phyloP scores from a whole-genome alignment of 2,797 vertebrate species.

The Falco biarmicus region DNA sequence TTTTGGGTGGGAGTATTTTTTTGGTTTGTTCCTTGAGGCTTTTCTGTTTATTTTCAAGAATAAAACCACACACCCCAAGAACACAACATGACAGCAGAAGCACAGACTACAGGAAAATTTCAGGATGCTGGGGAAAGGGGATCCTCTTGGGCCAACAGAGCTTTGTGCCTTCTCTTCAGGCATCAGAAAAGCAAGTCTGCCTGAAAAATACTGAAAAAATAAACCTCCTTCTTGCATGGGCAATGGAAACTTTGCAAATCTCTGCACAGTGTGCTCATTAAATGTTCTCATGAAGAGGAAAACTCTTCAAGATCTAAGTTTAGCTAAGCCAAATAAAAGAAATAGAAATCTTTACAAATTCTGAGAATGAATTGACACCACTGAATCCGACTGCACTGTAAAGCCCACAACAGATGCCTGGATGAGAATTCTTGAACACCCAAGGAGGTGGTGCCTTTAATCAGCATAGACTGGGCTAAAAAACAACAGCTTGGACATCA shows the following conservation, averaged over 20 bases:
- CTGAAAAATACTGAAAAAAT: background rate
- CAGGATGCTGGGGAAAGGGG: background rate
- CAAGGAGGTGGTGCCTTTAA: background rate
- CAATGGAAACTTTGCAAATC: background rate
- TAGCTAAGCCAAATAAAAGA: background rate
- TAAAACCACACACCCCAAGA: background rate
- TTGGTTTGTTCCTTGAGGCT: background rate
- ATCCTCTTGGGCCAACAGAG: background rate
- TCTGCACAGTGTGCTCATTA: background rate
- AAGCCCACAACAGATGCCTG: background rate
- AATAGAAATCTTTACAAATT: background rate
- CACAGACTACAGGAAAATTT: background rate
- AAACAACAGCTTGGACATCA: background rate
- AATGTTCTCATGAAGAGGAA: background rate
- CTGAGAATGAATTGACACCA: background rate
- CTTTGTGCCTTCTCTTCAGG: background rate
- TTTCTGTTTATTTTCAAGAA: background rate
- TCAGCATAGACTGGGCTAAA: background rate
- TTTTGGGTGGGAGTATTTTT: too few relatives aligned
- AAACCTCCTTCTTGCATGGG: background rate
- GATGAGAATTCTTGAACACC: background rate
- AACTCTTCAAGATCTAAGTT: background rate
- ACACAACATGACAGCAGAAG: background rate
- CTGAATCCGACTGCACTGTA: background rate
- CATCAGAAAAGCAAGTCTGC: background rate